Percentiles rank a stretch among this genome's conserved stretches.
Conservation (phyloP, 2,797 vertebrate species). For the Coendou prehensilis region DNA sequence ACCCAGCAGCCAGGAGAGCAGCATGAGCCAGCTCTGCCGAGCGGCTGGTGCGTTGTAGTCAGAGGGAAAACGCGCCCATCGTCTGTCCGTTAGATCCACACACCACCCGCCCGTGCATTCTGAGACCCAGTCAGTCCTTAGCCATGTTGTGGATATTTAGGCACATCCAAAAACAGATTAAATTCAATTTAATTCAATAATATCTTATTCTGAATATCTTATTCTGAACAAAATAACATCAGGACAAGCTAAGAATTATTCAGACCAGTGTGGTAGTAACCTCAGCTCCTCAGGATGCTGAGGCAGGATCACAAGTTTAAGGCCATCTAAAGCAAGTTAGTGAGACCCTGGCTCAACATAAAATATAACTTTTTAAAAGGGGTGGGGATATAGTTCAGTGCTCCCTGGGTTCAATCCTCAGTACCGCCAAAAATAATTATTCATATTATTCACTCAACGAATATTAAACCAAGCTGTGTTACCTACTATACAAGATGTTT, state of each 20-base stretch:
- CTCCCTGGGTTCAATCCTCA: neutral
- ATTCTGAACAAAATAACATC: constrained; percentile 2
- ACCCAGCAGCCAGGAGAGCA: neutral
- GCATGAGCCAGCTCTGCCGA: neutral
- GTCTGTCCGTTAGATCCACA: neutral
- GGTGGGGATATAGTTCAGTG: neutral
- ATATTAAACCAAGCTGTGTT: neutral
- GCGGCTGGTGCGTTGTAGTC: neutral
- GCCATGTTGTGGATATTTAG: neutral
- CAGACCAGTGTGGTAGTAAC: neutral
- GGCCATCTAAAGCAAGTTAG: neutral
- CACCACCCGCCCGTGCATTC: neutral
- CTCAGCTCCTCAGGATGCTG: neutral
- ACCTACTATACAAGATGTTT: neutral
- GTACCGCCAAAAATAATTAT: neutral
- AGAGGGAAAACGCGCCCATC: neutral
- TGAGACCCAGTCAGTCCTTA: neutral
- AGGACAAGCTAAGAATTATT: neutral
- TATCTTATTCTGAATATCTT: neutral
- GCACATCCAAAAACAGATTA: neutral
- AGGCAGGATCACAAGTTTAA: neutral
- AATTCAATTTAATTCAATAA: neutral
- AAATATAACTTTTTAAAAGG: neutral
- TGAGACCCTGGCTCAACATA: neutral
- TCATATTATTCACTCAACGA: neutral